Conservation (phyloP, 2,888 invertebrate genomes). For the Philhelius pedissequus region DNA sequence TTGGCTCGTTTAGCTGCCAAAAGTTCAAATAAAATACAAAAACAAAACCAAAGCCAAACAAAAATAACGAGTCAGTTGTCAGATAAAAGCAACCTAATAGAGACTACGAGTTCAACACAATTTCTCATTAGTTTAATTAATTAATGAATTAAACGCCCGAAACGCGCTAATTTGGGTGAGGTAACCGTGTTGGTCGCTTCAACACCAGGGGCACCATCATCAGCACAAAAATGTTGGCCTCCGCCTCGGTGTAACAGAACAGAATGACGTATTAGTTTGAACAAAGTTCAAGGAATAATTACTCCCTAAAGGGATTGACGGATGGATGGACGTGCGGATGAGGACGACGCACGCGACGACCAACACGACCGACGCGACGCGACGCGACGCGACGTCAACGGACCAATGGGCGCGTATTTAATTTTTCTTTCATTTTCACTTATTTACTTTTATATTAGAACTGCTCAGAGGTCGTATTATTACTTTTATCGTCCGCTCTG, state of each 20-base stretch:
- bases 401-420: slow-evolving; percentile 7
- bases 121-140: slow-evolving; percentile 69
- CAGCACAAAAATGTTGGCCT: background rate
- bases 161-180: slow-evolving; percentile 48
- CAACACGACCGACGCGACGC: too few species aligned
- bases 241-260: background rate
- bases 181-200: slow-evolving; percentile 1
- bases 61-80: slow-evolving; percentile 5
- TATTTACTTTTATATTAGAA: background rate
- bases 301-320: slow-evolving; percentile 25
- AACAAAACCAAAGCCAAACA: background rate
- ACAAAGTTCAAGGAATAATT: slow-evolving; percentile 41
- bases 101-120: slow-evolving; percentile 57
- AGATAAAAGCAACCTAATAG: slow-evolving; percentile 45
- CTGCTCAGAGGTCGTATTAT: slow-evolving; percentile 17
- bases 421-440: slow-evolving; percentile 31
- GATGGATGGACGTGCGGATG: background rate
- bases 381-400: too few species aligned
- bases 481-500: background rate
- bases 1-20: slow-evolving; percentile 57
- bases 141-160: slow-evolving; percentile 64
- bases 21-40: slow-evolving; percentile 13
- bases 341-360: too few species aligned
- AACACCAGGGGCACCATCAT: background rate
- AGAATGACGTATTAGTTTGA: slow-evolving; percentile 54